Conservation (phyloP, 2,888 invertebrate species). For the Beris chalybata region DNA sequence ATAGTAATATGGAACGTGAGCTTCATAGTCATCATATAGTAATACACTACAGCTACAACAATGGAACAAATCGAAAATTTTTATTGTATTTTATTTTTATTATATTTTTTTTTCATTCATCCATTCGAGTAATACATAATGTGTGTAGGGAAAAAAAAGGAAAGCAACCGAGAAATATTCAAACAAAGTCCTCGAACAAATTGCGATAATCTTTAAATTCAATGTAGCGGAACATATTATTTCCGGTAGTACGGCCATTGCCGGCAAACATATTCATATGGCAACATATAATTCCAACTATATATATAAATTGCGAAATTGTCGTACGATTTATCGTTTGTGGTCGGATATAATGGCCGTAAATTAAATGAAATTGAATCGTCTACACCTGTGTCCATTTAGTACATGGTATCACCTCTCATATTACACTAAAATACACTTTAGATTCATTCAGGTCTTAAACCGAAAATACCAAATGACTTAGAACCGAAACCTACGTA, state of each 20-base stretch:
- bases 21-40: too few relatives aligned
- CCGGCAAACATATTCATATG: conserved; percentile 38
- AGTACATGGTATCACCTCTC: neutral
- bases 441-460: too few relatives aligned
- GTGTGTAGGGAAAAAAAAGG: too few relatives aligned
- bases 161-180: neutral
- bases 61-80: too few relatives aligned
- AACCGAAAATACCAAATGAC: too few relatives aligned
- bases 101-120: too few relatives aligned
- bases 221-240: conserved; percentile 39
- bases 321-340: conserved; percentile 37
- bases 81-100: too few relatives aligned
- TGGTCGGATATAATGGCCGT: conserved; percentile 38
- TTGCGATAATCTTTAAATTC: conserved; percentile 36
- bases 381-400: conserved; percentile 36
- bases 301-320: conserved; percentile 37
- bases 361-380: conserved; percentile 38
- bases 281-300: conserved; percentile 33
- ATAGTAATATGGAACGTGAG: too few relatives aligned
- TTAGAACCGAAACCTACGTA: too few relatives aligned
- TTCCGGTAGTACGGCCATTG: conserved; percentile 36
- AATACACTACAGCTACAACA: too few relatives aligned
- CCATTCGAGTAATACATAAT: too few relatives aligned
- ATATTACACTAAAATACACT: too few relatives aligned
- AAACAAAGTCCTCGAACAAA: conserved; percentile 23